Base-by-base conservation (phyloP, 2,797 vertebrate species). In the Basileuterus tristriatus region DNA sequence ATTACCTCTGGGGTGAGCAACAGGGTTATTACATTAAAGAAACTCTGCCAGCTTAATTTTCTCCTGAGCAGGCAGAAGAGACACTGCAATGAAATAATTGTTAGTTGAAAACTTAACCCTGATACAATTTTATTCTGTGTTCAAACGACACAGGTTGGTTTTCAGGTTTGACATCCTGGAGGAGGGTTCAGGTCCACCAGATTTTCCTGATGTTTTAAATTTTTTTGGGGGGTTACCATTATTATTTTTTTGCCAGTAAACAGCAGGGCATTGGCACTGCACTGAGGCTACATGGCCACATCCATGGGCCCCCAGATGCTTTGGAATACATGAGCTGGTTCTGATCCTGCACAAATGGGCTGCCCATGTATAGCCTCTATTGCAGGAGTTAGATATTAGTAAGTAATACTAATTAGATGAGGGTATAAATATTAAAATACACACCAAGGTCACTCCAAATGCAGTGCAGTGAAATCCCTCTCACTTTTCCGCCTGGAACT, bases 1-100 rank as follows among this genome's bases (percentile, higher is more conserved):
- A 90, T 81, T 90, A 70, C 59, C 92, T 94, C 56, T 83, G 37
- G 49, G 29, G 34, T 75, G 78, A 94, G 89, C 78, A 87, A 18
- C 65, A 41, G 65, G 58, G 76, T 95, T 96, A 75, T 83, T 93
- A 88, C 72, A 83, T 80, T 46, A 78, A 92, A 94, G 62, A 71
- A 85, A 59, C 47, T 10, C 60, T 74, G 90, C 79, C 76, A 83
- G 76, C 76, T 92, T 95, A 34, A 50, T 90, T 88, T 94, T 77
- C 77, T 91, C 63, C 83, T 92, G 84, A 91, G 39, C 69, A 64
- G 67, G 46, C 71, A 83, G n/a, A 60, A 75, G 39, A 87, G 39
- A 36, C 43, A 5, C 49, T 32, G 5, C 0, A 8, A 56, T 85
- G 87, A 89, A 92, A 72, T 85, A 76, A 68, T 75, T 70, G 44